phyloP scores from a whole-genome alignment of 2,113 vertebrate genomes.

The Ophiodon elongatus region DNA sequence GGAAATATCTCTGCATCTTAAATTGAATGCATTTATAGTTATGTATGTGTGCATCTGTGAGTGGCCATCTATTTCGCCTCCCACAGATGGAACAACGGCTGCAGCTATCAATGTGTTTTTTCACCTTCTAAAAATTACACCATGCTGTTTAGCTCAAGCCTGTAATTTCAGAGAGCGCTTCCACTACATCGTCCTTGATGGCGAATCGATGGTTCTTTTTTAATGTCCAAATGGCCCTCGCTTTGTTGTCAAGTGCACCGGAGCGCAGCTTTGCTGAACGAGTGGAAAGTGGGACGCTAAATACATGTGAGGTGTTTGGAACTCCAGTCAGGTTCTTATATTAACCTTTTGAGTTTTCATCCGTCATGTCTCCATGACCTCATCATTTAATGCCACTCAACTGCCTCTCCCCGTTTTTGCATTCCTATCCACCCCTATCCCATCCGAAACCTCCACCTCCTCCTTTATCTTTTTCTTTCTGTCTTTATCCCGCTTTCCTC shows the following conservation, averaged over 20 bases:
- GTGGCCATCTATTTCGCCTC: conserved; percentile 7
- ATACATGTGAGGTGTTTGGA: conserved; percentile 53
- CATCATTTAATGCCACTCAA: conserved; percentile 64
- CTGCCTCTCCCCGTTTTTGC: conserved; percentile 32
- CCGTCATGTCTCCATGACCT: conserved; percentile 61
- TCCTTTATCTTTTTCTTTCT: conserved; percentile 49
- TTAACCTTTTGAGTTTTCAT: conserved; percentile 72
- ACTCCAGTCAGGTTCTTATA: conserved; percentile 72
- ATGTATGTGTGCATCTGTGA: conserved; percentile 3
- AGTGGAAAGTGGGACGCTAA: conserved; percentile 32
- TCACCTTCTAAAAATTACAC: conserved; percentile 52
- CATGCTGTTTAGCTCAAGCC: conserved; percentile 43
- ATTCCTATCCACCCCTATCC: conserved; percentile 31
- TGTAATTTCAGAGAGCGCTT: conserved; percentile 45
- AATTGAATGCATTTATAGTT: conserved; percentile 20
- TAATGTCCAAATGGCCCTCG: conserved; percentile 49
- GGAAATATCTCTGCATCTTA: conserved; percentile 11
- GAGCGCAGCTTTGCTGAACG: conserved; percentile 38
- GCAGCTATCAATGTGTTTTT: conserved; percentile 45
- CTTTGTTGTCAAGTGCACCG: conserved; percentile 53
- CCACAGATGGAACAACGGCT: conserved; percentile 55
- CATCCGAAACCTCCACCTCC: not conserved
- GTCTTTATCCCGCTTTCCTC: conserved; percentile 43
- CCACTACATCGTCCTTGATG: conserved; percentile 36
- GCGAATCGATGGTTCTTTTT: conserved; percentile 61